Conservation (phyloP, 2,113 vertebrate genomes). For the Oxyura jamaicensis region DNA sequence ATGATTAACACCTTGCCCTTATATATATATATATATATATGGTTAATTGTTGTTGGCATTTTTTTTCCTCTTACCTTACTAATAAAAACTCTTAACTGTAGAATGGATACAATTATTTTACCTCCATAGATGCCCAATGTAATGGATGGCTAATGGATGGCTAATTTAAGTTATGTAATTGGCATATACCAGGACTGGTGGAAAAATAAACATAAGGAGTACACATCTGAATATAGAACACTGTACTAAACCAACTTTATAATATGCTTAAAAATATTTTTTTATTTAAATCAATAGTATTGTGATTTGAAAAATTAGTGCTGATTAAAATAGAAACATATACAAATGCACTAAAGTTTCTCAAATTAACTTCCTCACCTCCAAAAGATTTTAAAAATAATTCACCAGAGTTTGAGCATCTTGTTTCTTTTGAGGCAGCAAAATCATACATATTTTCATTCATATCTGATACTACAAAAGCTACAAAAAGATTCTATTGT, state of each 20-base stretch:
- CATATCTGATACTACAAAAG: constrained; percentile 55
- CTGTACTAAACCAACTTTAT: neutral
- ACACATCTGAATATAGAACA: neutral
- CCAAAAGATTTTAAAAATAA: constrained; percentile 21
- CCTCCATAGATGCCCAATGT: neutral
- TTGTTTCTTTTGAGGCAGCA: constrained; percentile 45
- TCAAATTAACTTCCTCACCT: constrained; percentile 1
- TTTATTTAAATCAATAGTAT: neutral
- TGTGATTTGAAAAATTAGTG: neutral
- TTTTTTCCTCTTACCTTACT: neutral
- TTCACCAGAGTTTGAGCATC: constrained; percentile 11
- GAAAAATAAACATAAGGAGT: neutral
- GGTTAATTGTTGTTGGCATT: neutral
- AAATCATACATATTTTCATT: constrained; percentile 57
- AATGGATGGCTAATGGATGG: neutral
- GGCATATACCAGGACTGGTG: neutral
- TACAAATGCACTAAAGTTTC: neutral
- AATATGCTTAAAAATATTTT: neutral
- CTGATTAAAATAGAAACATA: neutral
- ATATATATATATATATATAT: neutral
- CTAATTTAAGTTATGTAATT: neutral
- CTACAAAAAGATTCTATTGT: constrained; percentile 57
- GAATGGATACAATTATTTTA: neutral
- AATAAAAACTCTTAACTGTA: neutral
- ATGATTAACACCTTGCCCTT: neutral